phyloP scores from a whole-genome alignment of 2,888 invertebrate genomes.

The Zelleria hepariella region DNA sequence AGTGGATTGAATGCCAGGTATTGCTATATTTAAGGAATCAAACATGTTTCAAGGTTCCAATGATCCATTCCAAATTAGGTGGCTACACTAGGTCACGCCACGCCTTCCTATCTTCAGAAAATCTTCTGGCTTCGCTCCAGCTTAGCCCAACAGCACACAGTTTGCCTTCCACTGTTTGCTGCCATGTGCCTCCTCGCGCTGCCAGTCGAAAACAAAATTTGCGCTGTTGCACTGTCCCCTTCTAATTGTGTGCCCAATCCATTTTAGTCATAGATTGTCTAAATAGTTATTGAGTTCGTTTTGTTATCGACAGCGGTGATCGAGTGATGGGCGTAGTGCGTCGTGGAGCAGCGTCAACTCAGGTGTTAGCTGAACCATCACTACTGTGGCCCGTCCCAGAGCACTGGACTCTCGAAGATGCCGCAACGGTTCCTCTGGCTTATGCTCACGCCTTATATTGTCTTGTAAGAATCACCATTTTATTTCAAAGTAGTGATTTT shows the following conservation, averaged over 20 bases:
- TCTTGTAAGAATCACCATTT: constrained; percentile 23
- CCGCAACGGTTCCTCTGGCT: constrained; percentile 82
- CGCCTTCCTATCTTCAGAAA: too few relatives aligned
- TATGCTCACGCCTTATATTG: constrained; percentile 70
- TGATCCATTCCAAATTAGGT: too few relatives aligned
- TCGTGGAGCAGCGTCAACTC: constrained; percentile 65
- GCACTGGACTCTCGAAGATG: constrained; percentile 78
- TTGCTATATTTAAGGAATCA: neutral
- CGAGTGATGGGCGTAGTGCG: constrained; percentile 76
- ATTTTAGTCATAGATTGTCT: neutral
- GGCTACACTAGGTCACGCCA: too few relatives aligned
- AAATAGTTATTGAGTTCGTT: neutral
- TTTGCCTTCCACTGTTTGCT: too few relatives aligned
- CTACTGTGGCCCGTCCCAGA: constrained; percentile 77
- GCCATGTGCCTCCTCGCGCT: too few relatives aligned
- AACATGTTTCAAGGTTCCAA: too few relatives aligned
- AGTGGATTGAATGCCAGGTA: constrained; percentile 37
- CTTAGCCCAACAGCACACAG: too few relatives aligned
- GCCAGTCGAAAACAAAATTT: too few relatives aligned
- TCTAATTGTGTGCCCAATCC: neutral
- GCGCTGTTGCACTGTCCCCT: neutral
- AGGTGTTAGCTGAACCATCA: constrained; percentile 60
- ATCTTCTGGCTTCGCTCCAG: too few relatives aligned
- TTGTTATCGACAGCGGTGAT: constrained; percentile 65
- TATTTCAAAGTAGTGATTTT: neutral